Evolutionary conservation across 2,888 invertebrate genomes (phyloP).

Genomic region (Tricholauxania praeusta): DNA sequence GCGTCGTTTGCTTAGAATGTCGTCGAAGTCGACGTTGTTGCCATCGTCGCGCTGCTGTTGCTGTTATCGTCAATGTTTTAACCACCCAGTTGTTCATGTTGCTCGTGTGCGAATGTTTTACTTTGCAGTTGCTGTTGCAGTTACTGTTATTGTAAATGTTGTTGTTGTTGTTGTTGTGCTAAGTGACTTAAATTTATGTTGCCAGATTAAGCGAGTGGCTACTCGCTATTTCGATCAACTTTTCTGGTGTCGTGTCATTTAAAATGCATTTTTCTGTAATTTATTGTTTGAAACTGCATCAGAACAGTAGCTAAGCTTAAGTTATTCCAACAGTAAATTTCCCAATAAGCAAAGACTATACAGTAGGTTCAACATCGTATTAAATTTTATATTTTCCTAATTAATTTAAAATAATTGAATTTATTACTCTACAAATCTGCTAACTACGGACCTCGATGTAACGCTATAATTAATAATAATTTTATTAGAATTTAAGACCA

Average conservation of each 20-base stretch:
- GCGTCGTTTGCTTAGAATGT: slow-evolving; percentile 36
- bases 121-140: slow-evolving; percentile 23
- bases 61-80: slow-evolving; percentile 13
- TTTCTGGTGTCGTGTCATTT: slow-evolving; percentile 18
- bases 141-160: slow-evolving; percentile 33
- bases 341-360: too few species aligned
- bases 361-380: too few species aligned
- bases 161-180: slow-evolving; percentile 28
- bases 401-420: too few species aligned
- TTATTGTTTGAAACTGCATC: slow-evolving; percentile 22
- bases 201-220: slow-evolving; percentile 15
- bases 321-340: background rate
- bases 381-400: too few species aligned
- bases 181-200: slow-evolving; percentile 35
- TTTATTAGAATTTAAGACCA: too few species aligned
- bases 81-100: slow-evolving; percentile 30
- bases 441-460: too few species aligned
- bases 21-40: slow-evolving; percentile 19
- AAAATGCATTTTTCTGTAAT: slow-evolving; percentile 18
- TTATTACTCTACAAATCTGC: too few species aligned
- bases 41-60: slow-evolving; percentile 27
- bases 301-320: slow-evolving; percentile 34
- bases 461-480: too few species aligned
- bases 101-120: slow-evolving; percentile 18
- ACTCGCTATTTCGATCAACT: background rate